phyloP scores from a whole-genome alignment of 2,888 invertebrate genomes.

The Stenodera caucasica region DNA sequence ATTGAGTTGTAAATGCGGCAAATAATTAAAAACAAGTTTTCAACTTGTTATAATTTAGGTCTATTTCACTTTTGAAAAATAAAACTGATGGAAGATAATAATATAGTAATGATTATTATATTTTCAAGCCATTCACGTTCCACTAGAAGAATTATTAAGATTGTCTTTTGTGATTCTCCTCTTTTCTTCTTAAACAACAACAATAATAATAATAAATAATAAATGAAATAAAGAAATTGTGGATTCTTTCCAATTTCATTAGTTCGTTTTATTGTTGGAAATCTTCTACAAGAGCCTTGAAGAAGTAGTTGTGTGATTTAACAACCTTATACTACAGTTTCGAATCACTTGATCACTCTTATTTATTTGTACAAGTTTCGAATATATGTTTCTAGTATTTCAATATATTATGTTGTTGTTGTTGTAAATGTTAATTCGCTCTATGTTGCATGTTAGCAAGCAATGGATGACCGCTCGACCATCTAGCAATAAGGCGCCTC shows the following conservation, averaged over 20 bases:
- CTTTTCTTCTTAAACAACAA: no score
- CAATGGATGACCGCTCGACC: not conserved
- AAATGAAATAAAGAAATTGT: no score
- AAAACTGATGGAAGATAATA: not conserved
- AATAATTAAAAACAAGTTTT: not conserved
- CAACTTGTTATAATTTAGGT: not conserved
- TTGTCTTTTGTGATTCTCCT: no score
- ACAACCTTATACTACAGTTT: no score
- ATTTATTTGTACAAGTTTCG: not conserved
- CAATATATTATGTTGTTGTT: not conserved
- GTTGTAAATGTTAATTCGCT: not conserved
- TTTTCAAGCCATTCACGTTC: not conserved
- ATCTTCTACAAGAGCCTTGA: no score
- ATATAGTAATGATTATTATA: not conserved
- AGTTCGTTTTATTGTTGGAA: no score
- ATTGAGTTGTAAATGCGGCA: not conserved
- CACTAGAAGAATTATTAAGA: no score
- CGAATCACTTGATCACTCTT: no score
- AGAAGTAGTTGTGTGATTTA: no score
- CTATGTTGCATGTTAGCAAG: slow-evolving; percentile 4
- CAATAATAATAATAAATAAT: no score
- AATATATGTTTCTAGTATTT: not conserved
- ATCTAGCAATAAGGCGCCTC: not conserved
- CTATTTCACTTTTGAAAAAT: not conserved
- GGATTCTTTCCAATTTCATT: no score